phyloP scores from a whole-genome alignment of 1,140 invertebrate genomes.

The Aradophagus sp. region DNA sequence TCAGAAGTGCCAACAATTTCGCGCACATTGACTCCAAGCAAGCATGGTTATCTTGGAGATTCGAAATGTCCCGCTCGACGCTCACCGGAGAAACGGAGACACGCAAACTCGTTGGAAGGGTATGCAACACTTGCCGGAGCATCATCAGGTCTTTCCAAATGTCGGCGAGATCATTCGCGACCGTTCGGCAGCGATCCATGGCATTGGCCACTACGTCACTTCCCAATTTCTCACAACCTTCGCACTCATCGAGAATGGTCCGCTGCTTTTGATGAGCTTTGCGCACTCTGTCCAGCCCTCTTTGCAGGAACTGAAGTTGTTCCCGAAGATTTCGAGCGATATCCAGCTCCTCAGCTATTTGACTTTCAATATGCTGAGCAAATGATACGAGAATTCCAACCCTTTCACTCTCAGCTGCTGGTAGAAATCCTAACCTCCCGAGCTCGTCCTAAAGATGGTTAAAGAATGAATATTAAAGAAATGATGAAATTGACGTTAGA shows the following conservation, averaged over 20 bases:
- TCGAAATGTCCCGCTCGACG: constrained; percentile 83
- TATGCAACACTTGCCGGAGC: constrained; percentile 83
- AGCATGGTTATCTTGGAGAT: constrained; percentile 82
- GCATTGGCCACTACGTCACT: constrained; percentile 83
- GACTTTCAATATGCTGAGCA: constrained; percentile 80
- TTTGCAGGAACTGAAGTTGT: constrained; percentile 80
- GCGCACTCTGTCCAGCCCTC: constrained; percentile 79
- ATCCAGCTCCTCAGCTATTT: constrained; percentile 84
- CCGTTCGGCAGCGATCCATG: constrained; percentile 79
- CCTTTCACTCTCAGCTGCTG: constrained; percentile 83
- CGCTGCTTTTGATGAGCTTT: constrained; percentile 80
- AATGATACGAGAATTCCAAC: constrained; percentile 81
- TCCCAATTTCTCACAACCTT: constrained; percentile 80
- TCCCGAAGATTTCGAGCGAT: constrained; percentile 81
- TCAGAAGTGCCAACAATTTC: constrained; percentile 79
- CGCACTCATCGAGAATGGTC: constrained; percentile 81
- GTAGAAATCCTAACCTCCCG: constrained; percentile 82
- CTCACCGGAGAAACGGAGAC: constrained; percentile 83
- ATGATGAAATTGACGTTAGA: no score
- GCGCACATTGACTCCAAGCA: constrained; percentile 81
- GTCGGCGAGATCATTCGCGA: constrained; percentile 79
- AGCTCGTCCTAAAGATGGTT: constrained; percentile 77
- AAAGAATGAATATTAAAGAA: constrained; percentile 4
- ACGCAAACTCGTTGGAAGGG: constrained; percentile 81
- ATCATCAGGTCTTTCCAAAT: constrained; percentile 86